phyloP scores from a whole-genome alignment of 2,888 invertebrate genomes.

The Pinctada fucata region DNA sequence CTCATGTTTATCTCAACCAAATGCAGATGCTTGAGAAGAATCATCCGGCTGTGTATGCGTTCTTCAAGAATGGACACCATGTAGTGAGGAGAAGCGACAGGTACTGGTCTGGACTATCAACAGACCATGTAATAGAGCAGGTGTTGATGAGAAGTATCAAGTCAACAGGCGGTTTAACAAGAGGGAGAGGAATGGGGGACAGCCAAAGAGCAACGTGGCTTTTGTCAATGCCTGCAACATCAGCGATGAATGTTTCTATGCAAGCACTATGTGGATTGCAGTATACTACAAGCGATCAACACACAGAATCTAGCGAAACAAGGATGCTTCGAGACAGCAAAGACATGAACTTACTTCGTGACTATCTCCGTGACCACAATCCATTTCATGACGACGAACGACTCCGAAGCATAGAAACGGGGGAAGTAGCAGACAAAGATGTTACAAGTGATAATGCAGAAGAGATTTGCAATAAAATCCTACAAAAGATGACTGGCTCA shows the following conservation, averaged over 20 bases:
- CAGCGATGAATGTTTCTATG: slow-evolving; percentile 44
- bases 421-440: slow-evolving; percentile 38
- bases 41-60: slow-evolving; percentile 42
- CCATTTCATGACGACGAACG: slow-evolving; percentile 46
- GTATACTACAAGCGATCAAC: slow-evolving; percentile 43
- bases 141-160: slow-evolving; percentile 54
- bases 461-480: slow-evolving; percentile 29
- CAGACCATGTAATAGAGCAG: slow-evolving; percentile 40
- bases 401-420: slow-evolving; percentile 51
- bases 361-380: slow-evolving; percentile 39
- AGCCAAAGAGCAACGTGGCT: slow-evolving; percentile 43
- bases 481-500: slow-evolving; percentile 39
- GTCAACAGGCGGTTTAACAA: slow-evolving; percentile 49
- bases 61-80: slow-evolving; percentile 42
- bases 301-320: slow-evolving; percentile 33
- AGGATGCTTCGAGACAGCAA: slow-evolving; percentile 31
- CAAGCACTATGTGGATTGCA: slow-evolving; percentile 36
- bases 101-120: slow-evolving; percentile 54
- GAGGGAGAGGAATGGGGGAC: slow-evolving; percentile 50
- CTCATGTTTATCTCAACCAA: slow-evolving; percentile 36
- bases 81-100: slow-evolving; percentile 47
- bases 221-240: no score
- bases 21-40: slow-evolving; percentile 28
- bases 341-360: no score
- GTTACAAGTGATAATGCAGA: slow-evolving; percentile 46